These are phyloP conservation scores for Malaclemys terrapin DNA, from an alignment of 2,113 vertebrate genomes.

Conservation along the genomic window DNA sequence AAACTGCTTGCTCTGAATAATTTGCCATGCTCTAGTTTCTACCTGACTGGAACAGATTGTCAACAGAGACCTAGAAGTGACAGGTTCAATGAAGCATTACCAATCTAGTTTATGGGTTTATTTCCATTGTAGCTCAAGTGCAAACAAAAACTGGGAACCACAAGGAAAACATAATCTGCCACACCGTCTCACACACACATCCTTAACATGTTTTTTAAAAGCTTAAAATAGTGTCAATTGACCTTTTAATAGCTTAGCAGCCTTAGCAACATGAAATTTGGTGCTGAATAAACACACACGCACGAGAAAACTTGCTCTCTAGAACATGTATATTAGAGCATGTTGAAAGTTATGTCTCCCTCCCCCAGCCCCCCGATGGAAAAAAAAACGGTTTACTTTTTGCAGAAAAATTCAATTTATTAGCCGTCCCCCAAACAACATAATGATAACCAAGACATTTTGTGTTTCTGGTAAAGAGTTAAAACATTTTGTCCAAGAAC, in stretches of 20 bases:
- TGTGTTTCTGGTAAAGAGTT: not conserved
- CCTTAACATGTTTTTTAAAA: not conserved
- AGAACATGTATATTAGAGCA: not conserved
- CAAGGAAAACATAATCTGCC: not conserved
- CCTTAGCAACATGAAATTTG: not conserved
- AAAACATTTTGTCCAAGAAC: not conserved
- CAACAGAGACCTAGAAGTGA: not conserved
- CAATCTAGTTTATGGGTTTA: not conserved
- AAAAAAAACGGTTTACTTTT: not conserved
- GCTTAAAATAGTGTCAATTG: not conserved
- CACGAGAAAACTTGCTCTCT: not conserved
- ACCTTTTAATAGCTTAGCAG: not conserved
- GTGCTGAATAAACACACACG: not conserved
- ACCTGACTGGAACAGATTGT: not conserved
- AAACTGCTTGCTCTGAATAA: not conserved
- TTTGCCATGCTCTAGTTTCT: not conserved
- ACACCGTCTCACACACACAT: not conserved
- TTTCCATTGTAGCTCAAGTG: not conserved
- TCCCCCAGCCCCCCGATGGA: too few relatives aligned
- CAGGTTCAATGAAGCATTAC: not conserved
- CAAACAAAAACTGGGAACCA: not conserved
- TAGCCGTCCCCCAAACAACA: not conserved
- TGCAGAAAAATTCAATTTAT: not conserved
- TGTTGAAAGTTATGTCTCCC: not conserved
- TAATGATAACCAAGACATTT: not conserved